Base-by-base conservation (phyloP, 2,797 vertebrate species). In the Nannoperca australis region DNA sequence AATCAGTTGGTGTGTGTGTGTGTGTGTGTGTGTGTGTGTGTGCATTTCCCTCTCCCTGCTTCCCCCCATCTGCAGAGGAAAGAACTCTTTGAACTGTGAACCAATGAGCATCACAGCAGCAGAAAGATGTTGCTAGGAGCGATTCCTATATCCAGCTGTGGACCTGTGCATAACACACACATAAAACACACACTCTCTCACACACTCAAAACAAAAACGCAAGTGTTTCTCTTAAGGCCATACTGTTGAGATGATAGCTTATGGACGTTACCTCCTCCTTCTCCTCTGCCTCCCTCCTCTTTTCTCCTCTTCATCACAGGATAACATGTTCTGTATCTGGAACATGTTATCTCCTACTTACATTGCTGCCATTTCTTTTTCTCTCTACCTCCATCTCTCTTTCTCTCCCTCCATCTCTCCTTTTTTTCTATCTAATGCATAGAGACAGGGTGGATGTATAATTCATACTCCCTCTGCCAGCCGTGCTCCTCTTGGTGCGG, bases 371-470 rank as follows among this genome's bases (percentile, higher is more conserved):
- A 54, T 81, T 86, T 85, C 78, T 79, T 64, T 62, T 63, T 65
- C 42, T 64, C 54, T 55, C 18, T 59, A 42, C 42, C 50, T 64
- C 47, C 69, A 24, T 65, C 76, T 53, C 74, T 83, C 58, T 55
- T 63, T 82, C 73, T 62, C 68, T 64, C 32, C 56, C 75, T 66
- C 59, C 61, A 74, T 80, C 78, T 62, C 63, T 69, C 40, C 65
- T 40, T 77, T 89, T 90, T 85, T 85, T 32, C 73, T 69, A 83
- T 85, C 90, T 96, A 96, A 97, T 97, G 95, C 95, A 93, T 92
- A 95, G 94, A 95, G 96, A 96, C 96, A 96, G 95, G 92, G 44
- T 68, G 78, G 85, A 96, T 96, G 95, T 96, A 96, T 97, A 95
- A 97, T 97, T 97, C 95, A 96, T 95, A 90, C 86, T 92, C 93